phyloP scores from a whole-genome alignment of 2,888 invertebrate species.

The Ptilodon capucinus region DNA sequence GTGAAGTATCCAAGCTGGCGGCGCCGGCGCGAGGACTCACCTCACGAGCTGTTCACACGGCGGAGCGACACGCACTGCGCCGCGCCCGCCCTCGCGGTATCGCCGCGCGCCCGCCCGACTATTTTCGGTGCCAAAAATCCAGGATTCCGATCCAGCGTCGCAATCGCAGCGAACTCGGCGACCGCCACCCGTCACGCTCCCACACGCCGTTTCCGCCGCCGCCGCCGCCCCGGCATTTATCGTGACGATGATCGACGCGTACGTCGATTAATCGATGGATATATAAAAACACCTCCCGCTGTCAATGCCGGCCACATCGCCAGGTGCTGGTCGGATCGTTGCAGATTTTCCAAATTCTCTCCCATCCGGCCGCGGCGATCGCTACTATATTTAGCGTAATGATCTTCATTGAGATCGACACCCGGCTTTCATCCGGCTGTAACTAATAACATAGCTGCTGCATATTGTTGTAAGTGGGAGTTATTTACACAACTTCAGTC shows the following conservation, averaged over 20 bases:
- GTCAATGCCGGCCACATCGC: conserved; percentile 44
- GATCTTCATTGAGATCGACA: conserved; percentile 32
- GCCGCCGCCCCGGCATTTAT: conserved; percentile 23
- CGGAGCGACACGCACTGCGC: conserved; percentile 82
- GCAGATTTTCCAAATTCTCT: conserved; percentile 40
- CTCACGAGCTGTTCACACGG: conserved; percentile 80
- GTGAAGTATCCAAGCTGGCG: conserved; percentile 64
- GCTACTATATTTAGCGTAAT: conserved; percentile 41
- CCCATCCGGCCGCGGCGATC: conserved; percentile 32
- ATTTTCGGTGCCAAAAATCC: conserved; percentile 82
- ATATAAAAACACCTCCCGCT: conserved; percentile 36
- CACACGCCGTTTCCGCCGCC: conserved; percentile 40
- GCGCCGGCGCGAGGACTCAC: conserved; percentile 55
- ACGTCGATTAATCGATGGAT: conserved; percentile 41
- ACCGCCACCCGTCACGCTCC: conserved; percentile 60
- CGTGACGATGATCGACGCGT: conserved; percentile 26
- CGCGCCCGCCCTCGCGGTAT: conserved; percentile 63
- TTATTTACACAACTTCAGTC: background rate
- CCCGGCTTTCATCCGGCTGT: conserved; percentile 25
- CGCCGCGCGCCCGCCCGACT: conserved; percentile 74
- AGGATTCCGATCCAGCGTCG: conserved; percentile 70
- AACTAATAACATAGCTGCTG: conserved; percentile 13
- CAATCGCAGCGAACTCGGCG: conserved; percentile 52
- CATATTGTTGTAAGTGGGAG: conserved; percentile 1
- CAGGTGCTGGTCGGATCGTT: conserved; percentile 18